These are phyloP conservation scores for Cantharis rufa DNA, from an alignment of 2,888 invertebrate species.

Conservation along the genomic window DNA sequence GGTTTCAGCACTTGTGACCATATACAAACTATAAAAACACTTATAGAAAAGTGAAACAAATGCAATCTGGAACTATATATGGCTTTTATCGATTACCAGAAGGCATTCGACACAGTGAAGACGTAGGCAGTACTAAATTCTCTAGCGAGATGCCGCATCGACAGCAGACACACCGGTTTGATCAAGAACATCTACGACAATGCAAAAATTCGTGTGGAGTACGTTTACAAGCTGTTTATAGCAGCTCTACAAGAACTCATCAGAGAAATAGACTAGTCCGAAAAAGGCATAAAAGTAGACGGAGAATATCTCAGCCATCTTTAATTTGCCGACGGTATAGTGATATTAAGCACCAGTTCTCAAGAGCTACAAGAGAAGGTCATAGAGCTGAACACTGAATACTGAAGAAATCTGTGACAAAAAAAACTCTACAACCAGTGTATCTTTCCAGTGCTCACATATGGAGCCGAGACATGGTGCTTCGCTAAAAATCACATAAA, in stretches of 20 bases:
- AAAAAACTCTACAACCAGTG: too few species aligned
- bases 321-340: too few species aligned
- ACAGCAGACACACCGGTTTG: background rate
- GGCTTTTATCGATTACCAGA: background rate
- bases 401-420: too few species aligned
- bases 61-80: too few species aligned
- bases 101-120: background rate
- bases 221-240: background rate
- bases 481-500: background rate
- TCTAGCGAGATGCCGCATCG: background rate
- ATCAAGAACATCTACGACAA: too few species aligned
- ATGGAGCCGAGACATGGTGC: background rate
- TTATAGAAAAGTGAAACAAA: background rate
- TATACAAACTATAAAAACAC: background rate
- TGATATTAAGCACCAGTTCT: too few species aligned
- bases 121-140: background rate
- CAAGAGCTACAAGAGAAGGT: too few species aligned
- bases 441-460: background rate
- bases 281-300: background rate
- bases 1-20: too few species aligned
- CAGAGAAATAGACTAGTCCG: background rate
- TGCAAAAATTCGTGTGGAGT: too few species aligned
- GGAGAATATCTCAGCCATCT: too few species aligned
- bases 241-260: background rate
- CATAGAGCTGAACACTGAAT: too few species aligned